A percentile compares a stretch with the other conserved stretches of the same genome.
Evolutionary conservation across 2,113 vertebrate genomes (phyloP).

Genomic region (Tetrao urogallus): DNA sequence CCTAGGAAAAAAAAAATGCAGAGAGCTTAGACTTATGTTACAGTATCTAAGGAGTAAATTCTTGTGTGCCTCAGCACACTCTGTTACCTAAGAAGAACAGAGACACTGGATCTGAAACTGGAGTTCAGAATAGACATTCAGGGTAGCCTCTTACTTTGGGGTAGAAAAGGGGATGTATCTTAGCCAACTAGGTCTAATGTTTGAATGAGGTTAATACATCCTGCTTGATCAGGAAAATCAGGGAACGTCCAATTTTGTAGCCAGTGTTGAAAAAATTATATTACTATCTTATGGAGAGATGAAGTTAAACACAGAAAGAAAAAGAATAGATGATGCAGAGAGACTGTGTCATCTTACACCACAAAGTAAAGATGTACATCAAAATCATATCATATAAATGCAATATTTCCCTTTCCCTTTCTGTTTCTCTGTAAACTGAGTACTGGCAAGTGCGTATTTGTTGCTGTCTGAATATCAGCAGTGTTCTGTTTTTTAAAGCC

Average conservation of each 20-base stretch:
- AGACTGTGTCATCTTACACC: not conserved
- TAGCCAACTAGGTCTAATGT: not conserved
- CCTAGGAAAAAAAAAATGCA: not conserved
- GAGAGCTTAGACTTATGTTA: not conserved
- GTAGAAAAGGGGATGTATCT: not conserved
- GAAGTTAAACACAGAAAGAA: conserved; percentile 2
- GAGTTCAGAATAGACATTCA: not conserved
- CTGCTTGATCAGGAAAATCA: conserved; percentile 26
- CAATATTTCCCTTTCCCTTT: not conserved
- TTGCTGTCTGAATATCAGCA: not conserved
- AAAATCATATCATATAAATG: not conserved
- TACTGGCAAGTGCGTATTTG: not conserved
- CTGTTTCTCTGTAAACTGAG: not conserved
- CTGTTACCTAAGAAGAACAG: not conserved
- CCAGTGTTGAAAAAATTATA: not conserved
- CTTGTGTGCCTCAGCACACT: not conserved
- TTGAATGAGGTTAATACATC: not conserved
- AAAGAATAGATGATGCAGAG: not conserved
- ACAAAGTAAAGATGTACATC: conserved; percentile 9
- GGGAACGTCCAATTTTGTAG: conserved; percentile 3
- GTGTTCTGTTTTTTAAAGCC: not conserved
- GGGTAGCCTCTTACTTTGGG: not conserved
- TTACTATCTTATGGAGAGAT: not conserved
- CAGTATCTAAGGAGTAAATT: not conserved
- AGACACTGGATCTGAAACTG: not conserved